Evolutionary conservation across 2,888 invertebrate species (phyloP), one percentile per base, ranked within the genome.

Genomic region (Amphipoea oculea): DNA sequence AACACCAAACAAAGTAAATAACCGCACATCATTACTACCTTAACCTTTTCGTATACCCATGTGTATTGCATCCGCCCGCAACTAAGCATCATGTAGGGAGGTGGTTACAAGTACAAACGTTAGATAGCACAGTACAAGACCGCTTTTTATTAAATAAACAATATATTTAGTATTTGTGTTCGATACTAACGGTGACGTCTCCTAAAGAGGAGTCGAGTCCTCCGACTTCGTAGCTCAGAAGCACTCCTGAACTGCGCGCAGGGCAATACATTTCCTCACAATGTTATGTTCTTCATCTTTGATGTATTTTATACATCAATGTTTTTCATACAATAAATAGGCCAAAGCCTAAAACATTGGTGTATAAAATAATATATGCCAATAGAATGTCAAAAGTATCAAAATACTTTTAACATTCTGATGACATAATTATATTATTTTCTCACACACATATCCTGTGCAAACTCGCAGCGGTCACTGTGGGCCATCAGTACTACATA

Each of bases 1-100:
- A 82, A 72, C 79, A 68, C 60, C 54, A 54, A 74, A 71, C 66
- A 76, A 65, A 57, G 40, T 74, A 42, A 29, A 66, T 73, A 60
- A 66, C 68, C 40, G n/a, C 51, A 65, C 23, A 23, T 20, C 40
- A 66, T 63, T 40, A 17, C n/a, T 57, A 4, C 17, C 36, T 74
- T 76, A 48, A n/a, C 60, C n/a, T 20, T 60, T 42, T 40, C 23
- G 40, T 17, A 40, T n/a, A 57, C 9, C 57, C 57, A n/a, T 40
- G 17, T 57, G 71, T 40, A 54, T 40, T 66, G n/a, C 6, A 57
- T 40, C 9, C 45, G n/a, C 60, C 14, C 36, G 60, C 48, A 60
- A 29, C 14, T 29, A 29, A 29, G 29, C 29, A 14, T 62, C 62
- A 11, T 63, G 29, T 51, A 75, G 17, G 29, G 29, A 29, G 29